A percentile compares a stretch with the other conserved stretches of the same genome.
phyloP scores from a whole-genome alignment of 2,113 vertebrate genomes.

The Rhynchomys soricoides region DNA sequence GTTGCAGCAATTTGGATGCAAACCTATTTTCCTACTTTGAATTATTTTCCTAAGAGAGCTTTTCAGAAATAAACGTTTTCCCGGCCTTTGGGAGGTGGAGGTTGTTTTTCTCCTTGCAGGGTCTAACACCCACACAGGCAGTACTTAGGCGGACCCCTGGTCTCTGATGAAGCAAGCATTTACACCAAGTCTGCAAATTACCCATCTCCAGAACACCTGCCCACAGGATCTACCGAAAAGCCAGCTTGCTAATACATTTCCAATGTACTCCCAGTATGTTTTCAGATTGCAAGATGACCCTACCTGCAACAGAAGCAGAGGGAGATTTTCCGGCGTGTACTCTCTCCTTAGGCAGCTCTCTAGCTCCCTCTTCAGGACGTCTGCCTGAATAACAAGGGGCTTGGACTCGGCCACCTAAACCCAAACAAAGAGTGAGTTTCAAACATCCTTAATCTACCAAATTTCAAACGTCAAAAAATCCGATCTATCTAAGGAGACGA shows the following conservation, averaged over 20 bases:
- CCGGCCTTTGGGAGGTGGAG: background rate
- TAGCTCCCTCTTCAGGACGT: constrained; percentile 88
- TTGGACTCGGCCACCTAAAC: constrained; percentile 78
- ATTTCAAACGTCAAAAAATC: constrained; percentile 3
- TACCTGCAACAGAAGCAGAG: constrained; percentile 85
- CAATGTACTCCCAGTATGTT: background rate
- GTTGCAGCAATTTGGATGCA: background rate
- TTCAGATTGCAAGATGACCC: background rate
- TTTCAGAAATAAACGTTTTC: constrained; percentile 43
- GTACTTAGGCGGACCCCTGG: background rate
- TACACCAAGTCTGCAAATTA: constrained; percentile 4
- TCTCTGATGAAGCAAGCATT: constrained; percentile 16
- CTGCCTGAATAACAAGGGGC: constrained; percentile 83
- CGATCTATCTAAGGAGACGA: background rate
- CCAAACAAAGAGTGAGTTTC: constrained; percentile 15
- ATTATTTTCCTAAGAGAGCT: constrained; percentile 34
- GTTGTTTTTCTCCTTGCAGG: background rate
- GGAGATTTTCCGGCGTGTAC: constrained; percentile 78
- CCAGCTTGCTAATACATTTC: background rate
- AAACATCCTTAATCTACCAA: constrained; percentile 13
- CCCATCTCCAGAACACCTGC: background rate
- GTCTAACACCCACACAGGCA: background rate
- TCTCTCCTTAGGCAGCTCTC: constrained; percentile 87
- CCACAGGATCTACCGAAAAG: background rate
- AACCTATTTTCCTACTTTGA: background rate